phyloP scores from a whole-genome alignment of 1,140 invertebrate species.

The Eumaeus atala region DNA sequence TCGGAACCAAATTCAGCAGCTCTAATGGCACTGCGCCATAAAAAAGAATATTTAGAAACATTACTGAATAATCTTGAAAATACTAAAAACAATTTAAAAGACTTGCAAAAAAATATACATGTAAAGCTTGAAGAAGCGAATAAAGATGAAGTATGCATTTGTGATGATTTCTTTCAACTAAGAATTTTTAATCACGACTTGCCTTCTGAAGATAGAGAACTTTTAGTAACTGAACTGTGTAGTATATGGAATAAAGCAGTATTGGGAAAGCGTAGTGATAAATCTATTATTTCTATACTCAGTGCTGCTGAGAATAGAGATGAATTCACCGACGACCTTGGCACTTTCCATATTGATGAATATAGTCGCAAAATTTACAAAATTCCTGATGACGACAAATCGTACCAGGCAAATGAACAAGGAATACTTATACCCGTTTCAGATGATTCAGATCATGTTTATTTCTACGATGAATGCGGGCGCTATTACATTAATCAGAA shows the following conservation, averaged over 20 bases:
- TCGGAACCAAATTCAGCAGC: slow-evolving; percentile 42
- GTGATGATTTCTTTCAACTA: slow-evolving; percentile 58
- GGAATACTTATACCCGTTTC: slow-evolving; percentile 49
- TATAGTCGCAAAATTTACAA: slow-evolving; percentile 63
- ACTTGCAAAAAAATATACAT: slow-evolving; percentile 33
- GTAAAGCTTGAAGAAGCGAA: slow-evolving; percentile 30
- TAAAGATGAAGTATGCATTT: slow-evolving; percentile 43
- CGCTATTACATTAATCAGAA: slow-evolving; percentile 55
- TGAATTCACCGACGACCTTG: slow-evolving; percentile 58
- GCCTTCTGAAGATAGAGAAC: slow-evolving; percentile 46
- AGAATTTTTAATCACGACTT: slow-evolving; percentile 58
- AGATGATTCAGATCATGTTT: slow-evolving; percentile 54
- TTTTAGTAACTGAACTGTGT: slow-evolving; percentile 55
- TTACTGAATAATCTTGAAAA: slow-evolving; percentile 44
- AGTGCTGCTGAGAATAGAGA: slow-evolving; percentile 56
- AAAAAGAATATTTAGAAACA: slow-evolving; percentile 54
- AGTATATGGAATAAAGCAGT: slow-evolving; percentile 59
- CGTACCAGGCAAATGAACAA: slow-evolving; percentile 58
- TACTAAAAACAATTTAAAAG: slow-evolving; percentile 45
- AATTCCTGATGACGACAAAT: slow-evolving; percentile 37
- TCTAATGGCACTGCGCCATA: slow-evolving; percentile 41
- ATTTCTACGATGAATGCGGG: slow-evolving; percentile 65
- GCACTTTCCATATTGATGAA: slow-evolving; percentile 55
- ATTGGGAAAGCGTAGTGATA: slow-evolving; percentile 48
- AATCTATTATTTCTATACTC: slow-evolving; percentile 63